Percentiles rank a stretch among this genome's conserved stretches.
These are phyloP conservation scores for Cephalopholis sonnerati DNA, from an alignment of 2,113 vertebrate genomes.

Conservation along the genomic window DNA sequence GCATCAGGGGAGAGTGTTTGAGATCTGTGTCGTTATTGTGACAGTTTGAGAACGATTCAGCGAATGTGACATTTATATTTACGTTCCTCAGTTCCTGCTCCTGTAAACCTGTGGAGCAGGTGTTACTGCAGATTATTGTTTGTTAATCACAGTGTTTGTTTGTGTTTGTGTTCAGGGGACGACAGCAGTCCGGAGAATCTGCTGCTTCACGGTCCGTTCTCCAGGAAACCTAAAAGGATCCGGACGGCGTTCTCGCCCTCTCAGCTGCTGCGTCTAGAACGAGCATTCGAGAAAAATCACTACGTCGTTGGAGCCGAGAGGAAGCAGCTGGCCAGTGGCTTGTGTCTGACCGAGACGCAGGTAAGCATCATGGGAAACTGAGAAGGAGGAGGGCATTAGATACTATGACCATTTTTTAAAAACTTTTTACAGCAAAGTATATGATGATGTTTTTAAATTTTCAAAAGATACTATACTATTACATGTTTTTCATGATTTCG, in stretches of 20 bases:
- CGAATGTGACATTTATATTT: too few relatives aligned
- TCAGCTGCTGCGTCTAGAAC: conserved; percentile 86
- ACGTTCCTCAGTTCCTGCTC: too few relatives aligned
- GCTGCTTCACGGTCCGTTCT: conserved; percentile 85
- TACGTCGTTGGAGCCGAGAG: conserved; percentile 89
- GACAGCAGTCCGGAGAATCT: conserved; percentile 85
- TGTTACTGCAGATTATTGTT: neutral
- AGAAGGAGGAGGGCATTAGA: too few relatives aligned
- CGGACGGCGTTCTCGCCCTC: conserved; percentile 87
- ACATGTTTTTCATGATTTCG: too few relatives aligned
- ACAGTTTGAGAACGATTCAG: too few relatives aligned
- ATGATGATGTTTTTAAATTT: too few relatives aligned
- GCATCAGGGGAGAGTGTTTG: too few relatives aligned
- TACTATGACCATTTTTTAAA: too few relatives aligned
- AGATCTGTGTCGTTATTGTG: too few relatives aligned
- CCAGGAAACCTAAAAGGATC: conserved; percentile 87
- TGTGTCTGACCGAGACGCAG: conserved; percentile 88
- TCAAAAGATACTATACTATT: too few relatives aligned
- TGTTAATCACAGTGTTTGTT: neutral
- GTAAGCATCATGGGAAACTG: conserved; percentile 62
- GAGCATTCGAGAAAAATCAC: conserved; percentile 88
- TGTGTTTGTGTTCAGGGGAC: conserved; percentile 74
- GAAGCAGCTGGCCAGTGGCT: conserved; percentile 87
- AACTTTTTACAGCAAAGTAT: too few relatives aligned
- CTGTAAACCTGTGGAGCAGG: neutral